Conservation (phyloP, 2,113 vertebrate genomes). For the Platichthys flesus region DNA sequence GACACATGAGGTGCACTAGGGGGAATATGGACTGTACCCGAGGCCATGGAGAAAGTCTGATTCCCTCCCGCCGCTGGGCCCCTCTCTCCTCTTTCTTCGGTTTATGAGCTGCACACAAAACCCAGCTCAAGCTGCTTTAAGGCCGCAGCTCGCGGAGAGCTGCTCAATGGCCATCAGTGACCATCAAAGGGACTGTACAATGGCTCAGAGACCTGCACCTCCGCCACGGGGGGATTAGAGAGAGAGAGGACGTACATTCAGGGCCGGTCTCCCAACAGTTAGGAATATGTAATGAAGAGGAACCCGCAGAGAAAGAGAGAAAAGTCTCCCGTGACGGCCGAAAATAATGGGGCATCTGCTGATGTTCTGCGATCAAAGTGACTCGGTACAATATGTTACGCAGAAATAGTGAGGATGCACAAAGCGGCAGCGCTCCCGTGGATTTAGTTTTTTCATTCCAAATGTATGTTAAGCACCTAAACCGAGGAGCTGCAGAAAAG, state of each 20-base stretch:
- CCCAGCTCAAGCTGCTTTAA: slow-evolving; percentile 68
- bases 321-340: slow-evolving; percentile 47
- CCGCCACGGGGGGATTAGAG: slow-evolving; percentile 52
- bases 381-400: slow-evolving; percentile 1
- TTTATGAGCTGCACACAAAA: slow-evolving; percentile 74
- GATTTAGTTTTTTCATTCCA: slow-evolving; percentile 24
- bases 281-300: slow-evolving; percentile 58
- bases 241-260: slow-evolving; percentile 41
- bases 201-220: slow-evolving; percentile 55
- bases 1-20: slow-evolving; percentile 63
- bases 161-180: slow-evolving; percentile 58
- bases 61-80: slow-evolving; percentile 66
- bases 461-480: slow-evolving; percentile 35
- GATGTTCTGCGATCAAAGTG: slow-evolving; percentile 56
- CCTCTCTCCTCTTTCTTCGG: slow-evolving; percentile 58
- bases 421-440: slow-evolving; percentile 28
- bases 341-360: slow-evolving; percentile 63
- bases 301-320: slow-evolving; percentile 41
- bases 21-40: slow-evolving; percentile 48
- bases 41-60: slow-evolving; percentile 52
- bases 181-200: slow-evolving; percentile 72
- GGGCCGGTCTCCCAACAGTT: slow-evolving; percentile 25
- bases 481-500: slow-evolving; percentile 31
- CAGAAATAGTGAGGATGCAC: slow-evolving; percentile 11
- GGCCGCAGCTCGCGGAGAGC: slow-evolving; percentile 51